Conservation (phyloP, 2,797 vertebrate genomes). For the Novumbra hubbsi region DNA sequence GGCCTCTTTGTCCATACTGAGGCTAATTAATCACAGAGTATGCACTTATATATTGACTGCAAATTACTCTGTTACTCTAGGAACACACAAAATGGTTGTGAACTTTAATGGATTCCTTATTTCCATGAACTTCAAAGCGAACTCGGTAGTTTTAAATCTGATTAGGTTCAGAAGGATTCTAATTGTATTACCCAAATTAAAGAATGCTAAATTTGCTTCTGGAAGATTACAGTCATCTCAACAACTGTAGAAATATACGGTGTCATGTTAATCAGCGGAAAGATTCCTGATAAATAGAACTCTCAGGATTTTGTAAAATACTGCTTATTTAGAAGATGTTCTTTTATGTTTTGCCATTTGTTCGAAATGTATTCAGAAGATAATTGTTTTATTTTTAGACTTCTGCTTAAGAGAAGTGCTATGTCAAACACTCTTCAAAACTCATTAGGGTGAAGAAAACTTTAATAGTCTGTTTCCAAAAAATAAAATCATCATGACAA, state of each 20-base stretch:
- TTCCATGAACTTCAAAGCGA: slow-evolving; percentile 69
- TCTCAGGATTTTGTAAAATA: slow-evolving; percentile 32
- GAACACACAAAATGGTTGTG: slow-evolving; percentile 45
- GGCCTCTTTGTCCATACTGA: slow-evolving; percentile 31
- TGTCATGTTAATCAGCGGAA: slow-evolving; percentile 45
- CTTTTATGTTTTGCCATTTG: slow-evolving; percentile 52
- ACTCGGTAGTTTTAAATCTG: slow-evolving; percentile 52
- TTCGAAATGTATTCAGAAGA: slow-evolving; percentile 47
- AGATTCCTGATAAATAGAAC: slow-evolving; percentile 38
- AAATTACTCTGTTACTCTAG: slow-evolving; percentile 43
- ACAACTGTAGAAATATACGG: slow-evolving; percentile 44
- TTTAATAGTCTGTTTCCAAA: no score
- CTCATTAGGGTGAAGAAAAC: not conserved
- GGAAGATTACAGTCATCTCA: slow-evolving; percentile 29
- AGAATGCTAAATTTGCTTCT: slow-evolving; percentile 47
- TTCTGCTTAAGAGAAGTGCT: not conserved
- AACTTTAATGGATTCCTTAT: slow-evolving; percentile 67
- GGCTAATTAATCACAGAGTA: slow-evolving; percentile 63
- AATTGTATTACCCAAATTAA: slow-evolving; percentile 55
- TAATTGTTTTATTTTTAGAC: slow-evolving; percentile 31
- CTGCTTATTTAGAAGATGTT: slow-evolving; percentile 36
- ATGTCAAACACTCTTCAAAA: not conserved
- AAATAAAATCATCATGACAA: not conserved
- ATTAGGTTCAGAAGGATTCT: slow-evolving; percentile 53
- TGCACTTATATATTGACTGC: slow-evolving; percentile 51